These are phyloP conservation scores for Macrotrachela quadricornifera DNA, from an alignment of 1,140 invertebrate species.

Conservation along the genomic window DNA sequence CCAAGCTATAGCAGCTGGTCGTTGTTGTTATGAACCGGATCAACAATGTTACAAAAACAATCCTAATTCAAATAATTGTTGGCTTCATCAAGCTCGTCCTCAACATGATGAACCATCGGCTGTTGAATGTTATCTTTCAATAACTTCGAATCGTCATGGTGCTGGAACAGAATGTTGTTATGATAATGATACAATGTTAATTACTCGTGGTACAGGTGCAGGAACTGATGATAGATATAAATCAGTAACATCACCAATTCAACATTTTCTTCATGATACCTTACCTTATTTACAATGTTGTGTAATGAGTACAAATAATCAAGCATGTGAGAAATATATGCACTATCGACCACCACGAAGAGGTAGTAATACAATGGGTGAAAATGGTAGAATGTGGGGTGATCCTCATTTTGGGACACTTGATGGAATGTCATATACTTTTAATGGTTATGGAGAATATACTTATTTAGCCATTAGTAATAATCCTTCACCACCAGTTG, in stretches of 20 bases:
- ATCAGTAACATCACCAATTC: not conserved
- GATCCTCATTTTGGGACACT: conserved; percentile 82
- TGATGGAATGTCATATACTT: conserved; percentile 65
- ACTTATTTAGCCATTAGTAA: conserved; percentile 30
- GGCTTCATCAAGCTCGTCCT: too few species aligned
- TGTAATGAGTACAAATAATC: not conserved
- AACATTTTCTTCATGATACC: not conserved
- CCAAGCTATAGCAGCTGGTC: too few species aligned
- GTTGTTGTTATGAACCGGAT: too few species aligned
- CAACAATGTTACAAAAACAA: too few species aligned
- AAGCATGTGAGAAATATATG: not conserved
- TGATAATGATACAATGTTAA: not conserved
- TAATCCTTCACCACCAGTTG: too few species aligned
- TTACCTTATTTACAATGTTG: not conserved
- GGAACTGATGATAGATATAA: not conserved
- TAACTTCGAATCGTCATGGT: not conserved
- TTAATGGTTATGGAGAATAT: conserved; percentile 85
- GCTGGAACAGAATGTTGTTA: conserved; percentile 1
- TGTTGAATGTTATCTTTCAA: not conserved
- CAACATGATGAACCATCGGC: too few species aligned
- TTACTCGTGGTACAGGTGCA: not conserved
- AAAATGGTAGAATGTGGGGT: conserved; percentile 50
- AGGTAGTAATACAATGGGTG: too few species aligned
- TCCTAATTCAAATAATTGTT: too few species aligned
- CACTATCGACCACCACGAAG: not conserved